Conservation (phyloP, 2,888 invertebrate genomes). For the Harmothoe impar region DNA sequence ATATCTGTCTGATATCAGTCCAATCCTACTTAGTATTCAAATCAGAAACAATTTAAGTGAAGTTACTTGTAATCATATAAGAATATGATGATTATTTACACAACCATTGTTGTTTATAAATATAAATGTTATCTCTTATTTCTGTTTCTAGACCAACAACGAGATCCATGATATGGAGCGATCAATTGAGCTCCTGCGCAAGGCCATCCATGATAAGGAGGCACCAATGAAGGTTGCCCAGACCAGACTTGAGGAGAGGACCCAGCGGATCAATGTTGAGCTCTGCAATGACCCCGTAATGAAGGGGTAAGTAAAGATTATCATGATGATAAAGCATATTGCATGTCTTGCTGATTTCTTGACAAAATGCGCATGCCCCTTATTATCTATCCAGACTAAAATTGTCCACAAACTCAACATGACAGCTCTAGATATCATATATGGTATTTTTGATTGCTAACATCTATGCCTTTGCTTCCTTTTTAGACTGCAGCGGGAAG, state of each 20-base stretch:
- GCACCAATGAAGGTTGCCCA: conserved; percentile 86
- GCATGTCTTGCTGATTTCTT: background rate
- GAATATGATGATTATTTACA: too few relatives aligned
- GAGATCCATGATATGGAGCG: conserved; percentile 96
- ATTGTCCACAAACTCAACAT: too few relatives aligned
- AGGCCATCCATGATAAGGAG: conserved; percentile 93
- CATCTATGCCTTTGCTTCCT: too few relatives aligned
- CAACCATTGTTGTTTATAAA: background rate
- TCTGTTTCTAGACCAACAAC: conserved; percentile 89
- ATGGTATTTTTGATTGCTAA: too few relatives aligned
- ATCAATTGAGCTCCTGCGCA: conserved; percentile 92
- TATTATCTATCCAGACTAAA: too few relatives aligned
- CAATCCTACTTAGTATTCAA: too few relatives aligned
- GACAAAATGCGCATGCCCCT: background rate
- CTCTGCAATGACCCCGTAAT: conserved; percentile 94
- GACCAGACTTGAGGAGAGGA: conserved; percentile 94
- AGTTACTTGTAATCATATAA: too few relatives aligned
- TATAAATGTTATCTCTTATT: background rate
- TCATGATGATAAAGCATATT: background rate
- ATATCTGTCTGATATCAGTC: too few relatives aligned
- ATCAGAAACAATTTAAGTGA: too few relatives aligned
- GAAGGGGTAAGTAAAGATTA: conserved; percentile 86
- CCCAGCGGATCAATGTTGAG: conserved; percentile 94
- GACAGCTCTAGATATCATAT: too few relatives aligned
- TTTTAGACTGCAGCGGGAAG: conserved; percentile 91